A percentile compares a stretch with the other conserved stretches of the same genome.
Conservation (phyloP, 1,140 invertebrate genomes). For the Mylabris phalerata region DNA sequence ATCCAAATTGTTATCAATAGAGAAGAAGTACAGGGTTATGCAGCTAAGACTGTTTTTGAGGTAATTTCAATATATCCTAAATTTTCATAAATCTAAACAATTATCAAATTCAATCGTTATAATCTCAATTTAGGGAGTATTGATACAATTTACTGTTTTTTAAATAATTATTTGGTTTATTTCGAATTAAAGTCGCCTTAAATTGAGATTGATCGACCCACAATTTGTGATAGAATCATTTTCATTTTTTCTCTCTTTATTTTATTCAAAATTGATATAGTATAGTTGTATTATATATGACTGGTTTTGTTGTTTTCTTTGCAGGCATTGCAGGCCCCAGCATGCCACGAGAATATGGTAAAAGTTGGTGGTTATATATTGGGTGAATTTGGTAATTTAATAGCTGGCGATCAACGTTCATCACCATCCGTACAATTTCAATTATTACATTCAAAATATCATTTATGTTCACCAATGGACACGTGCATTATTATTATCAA, state of each 20-base stretch:
- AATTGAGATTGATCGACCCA: no score
- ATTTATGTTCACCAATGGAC: slow-evolving; percentile 95
- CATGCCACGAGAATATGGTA: slow-evolving; percentile 99
- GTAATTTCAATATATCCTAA: slow-evolving; percentile 31
- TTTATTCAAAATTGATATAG: background rate
- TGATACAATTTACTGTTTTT: no score
- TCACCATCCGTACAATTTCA: slow-evolving; percentile 95
- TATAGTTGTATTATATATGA: background rate
- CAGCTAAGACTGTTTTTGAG: slow-evolving; percentile 99
- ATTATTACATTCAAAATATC: slow-evolving; percentile 96
- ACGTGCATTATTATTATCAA: slow-evolving; percentile 90
- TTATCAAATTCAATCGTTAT: no score
- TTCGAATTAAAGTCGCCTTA: no score
- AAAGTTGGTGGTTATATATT: slow-evolving; percentile 99
- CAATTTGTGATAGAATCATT: no score
- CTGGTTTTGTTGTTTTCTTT: background rate
- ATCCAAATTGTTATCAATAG: slow-evolving; percentile 99
- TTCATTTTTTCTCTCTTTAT: background rate
- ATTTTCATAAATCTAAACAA: no score
- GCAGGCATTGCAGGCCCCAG: slow-evolving; percentile 89
- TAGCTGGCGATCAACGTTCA: slow-evolving; percentile 96
- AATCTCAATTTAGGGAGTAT: no score
- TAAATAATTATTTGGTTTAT: no score
- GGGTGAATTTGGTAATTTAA: slow-evolving; percentile 99
- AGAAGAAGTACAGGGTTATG: slow-evolving; percentile 98